These are phyloP conservation scores for Oscheius sp. DNA, from an alignment of 2,888 invertebrate species.

Conservation along the genomic window DNA sequence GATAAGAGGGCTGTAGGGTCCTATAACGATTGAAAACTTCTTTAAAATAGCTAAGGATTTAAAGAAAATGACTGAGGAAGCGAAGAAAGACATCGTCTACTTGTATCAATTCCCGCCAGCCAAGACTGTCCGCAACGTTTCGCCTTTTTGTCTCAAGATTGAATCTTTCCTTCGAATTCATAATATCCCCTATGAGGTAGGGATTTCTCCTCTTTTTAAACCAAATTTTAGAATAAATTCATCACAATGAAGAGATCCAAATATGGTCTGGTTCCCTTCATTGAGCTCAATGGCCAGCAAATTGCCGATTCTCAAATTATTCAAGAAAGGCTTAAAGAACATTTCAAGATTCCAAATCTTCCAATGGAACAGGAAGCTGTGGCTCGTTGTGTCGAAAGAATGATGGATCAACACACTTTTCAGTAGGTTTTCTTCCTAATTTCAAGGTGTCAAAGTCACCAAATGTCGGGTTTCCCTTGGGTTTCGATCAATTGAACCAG, in stretches of 20 bases:
- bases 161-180: constrained; percentile 65
- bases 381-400: constrained; percentile 14
- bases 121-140: constrained; percentile 61
- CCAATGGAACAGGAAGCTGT: constrained; percentile 12
- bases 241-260: constrained; percentile 19
- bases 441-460: neutral
- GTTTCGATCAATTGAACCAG: too few relatives aligned
- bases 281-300: constrained; percentile 23
- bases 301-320: constrained; percentile 31
- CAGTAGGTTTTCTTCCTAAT: neutral
- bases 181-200: constrained; percentile 65
- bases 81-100: constrained; percentile 64
- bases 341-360: constrained; percentile 18
- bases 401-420: constrained; percentile 32
- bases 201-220: neutral
- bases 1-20: too few relatives aligned
- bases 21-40: too few relatives aligned
- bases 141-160: constrained; percentile 70
- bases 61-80: neutral
- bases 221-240: constrained; percentile 6
- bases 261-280: constrained; percentile 24
- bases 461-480: too few relatives aligned
- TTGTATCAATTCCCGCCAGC: constrained; percentile 65
- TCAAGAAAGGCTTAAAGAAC: constrained; percentile 19
- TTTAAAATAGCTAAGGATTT: too few relatives aligned